These are phyloP conservation scores for Lathamus discolor DNA, from an alignment of 2,113 vertebrate species.

Conservation along the genomic window DNA sequence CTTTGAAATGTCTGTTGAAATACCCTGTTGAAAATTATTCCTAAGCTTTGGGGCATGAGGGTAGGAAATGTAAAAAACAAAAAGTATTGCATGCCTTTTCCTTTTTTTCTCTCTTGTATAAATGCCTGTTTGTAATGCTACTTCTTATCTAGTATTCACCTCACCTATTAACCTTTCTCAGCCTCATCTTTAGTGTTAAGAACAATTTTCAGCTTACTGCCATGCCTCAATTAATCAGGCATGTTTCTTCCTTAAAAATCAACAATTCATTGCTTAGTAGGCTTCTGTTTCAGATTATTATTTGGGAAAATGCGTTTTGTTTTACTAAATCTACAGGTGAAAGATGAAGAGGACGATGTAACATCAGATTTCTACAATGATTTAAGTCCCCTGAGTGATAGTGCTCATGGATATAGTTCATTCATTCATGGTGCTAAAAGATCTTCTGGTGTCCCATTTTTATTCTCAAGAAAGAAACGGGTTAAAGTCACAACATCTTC, in stretches of 20 bases:
- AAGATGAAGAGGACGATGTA: conserved; percentile 74
- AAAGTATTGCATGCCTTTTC: not conserved
- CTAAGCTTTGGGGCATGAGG: not conserved
- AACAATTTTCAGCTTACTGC: not conserved
- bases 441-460: conserved; percentile 12
- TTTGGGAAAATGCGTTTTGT: not conserved
- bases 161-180: not conserved
- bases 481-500: not conserved
- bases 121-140: not conserved
- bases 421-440: rapidly evolving
- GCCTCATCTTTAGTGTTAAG: not conserved
- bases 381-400: conserved; percentile 25
- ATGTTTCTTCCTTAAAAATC: not conserved
- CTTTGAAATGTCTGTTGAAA: not conserved
- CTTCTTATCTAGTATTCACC: not conserved
- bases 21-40: not conserved
- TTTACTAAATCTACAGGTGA: conserved; percentile 73
- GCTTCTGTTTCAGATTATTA: not conserved
- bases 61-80: not conserved
- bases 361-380: conserved; percentile 69
- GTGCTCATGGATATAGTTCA: rapidly evolving
- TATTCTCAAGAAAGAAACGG: conserved; percentile 4
- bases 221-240: not conserved
- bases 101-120: not conserved
- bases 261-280: not conserved